Conservation (phyloP, 2,113 vertebrate genomes). For the Amblyopsis rosae region DNA sequence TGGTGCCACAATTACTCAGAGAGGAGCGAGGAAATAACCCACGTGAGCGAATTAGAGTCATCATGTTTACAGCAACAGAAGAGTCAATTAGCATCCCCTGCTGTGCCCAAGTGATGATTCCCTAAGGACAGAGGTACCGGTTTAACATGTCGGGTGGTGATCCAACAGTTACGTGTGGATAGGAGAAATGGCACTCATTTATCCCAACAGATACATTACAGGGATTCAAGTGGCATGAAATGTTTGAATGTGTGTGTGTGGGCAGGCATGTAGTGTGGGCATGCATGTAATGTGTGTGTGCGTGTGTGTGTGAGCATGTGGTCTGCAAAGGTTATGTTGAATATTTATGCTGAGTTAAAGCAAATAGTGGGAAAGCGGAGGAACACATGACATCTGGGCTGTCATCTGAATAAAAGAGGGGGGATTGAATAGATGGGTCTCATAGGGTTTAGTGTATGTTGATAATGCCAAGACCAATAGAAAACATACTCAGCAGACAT, state of each 20-base stretch:
- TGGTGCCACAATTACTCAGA: conserved; percentile 56
- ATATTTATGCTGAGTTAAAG: conserved; percentile 56
- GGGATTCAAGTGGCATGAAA: conserved; percentile 40
- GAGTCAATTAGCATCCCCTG: conserved; percentile 64
- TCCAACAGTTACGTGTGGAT: conserved; percentile 80
- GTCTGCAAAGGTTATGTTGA: conserved; percentile 43
- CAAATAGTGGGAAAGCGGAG: conserved; percentile 16
- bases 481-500: conserved; percentile 19
- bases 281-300: neutral
- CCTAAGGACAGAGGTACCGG: conserved; percentile 77
- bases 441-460: conserved; percentile 30
- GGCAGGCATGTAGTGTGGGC: neutral
- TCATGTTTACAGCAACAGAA: conserved; percentile 67
- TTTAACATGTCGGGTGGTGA: conserved; percentile 80
- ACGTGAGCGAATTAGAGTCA: conserved; percentile 32
- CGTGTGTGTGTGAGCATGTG: conserved; percentile 41
- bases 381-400: conserved; percentile 54
- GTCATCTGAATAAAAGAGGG: conserved; percentile 31
- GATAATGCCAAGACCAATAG: conserved; percentile 30
- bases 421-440: conserved; percentile 57
- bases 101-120: conserved; percentile 77
- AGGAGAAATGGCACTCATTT: conserved; percentile 81
- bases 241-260: neutral
- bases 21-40: conserved; percentile 38
- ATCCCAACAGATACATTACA: conserved; percentile 59